phyloP scores from a whole-genome alignment of 1,140 invertebrate species.

The Neuroterus valhalla region DNA sequence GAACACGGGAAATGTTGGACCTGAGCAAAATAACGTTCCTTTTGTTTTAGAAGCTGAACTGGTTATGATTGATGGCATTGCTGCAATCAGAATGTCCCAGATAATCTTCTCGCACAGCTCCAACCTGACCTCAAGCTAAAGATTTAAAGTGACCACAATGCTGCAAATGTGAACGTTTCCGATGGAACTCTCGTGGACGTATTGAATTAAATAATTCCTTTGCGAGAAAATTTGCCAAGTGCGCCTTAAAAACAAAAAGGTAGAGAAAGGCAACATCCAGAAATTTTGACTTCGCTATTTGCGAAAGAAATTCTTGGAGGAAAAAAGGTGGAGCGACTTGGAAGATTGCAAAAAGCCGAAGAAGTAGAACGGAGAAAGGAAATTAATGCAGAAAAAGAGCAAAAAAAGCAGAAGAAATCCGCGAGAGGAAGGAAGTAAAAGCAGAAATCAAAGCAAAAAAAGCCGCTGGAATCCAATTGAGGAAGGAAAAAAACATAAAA shows the following conservation, averaged over 20 bases:
- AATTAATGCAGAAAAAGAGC: slow-evolving; percentile 5
- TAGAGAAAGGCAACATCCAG: slow-evolving; percentile 3
- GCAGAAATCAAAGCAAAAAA: no score
- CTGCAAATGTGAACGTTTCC: no score
- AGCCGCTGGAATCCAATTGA: no score
- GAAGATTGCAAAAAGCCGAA: slow-evolving; percentile 11
- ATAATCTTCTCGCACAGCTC: slow-evolving; percentile 4
- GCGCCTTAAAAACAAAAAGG: not conserved
- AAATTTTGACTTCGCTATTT: slow-evolving; percentile 12
- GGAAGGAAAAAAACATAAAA: not conserved
- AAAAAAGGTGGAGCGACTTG: slow-evolving; percentile 1
- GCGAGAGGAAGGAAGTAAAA: no score
- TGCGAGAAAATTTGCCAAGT: not conserved
- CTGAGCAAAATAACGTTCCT: not conserved
- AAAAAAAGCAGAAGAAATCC: no score
- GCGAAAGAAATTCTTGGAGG: slow-evolving; percentile 5
- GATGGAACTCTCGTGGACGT: not conserved
- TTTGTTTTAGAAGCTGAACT: slow-evolving; percentile 33
- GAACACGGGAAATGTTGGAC: not conserved
- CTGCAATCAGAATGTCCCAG: slow-evolving; percentile 50
- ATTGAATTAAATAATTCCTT: not conserved
- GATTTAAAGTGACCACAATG: not conserved
- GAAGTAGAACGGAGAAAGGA: slow-evolving; percentile 14
- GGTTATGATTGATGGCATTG: slow-evolving; percentile 34
- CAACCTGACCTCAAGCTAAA: not conserved